These are phyloP conservation scores for Tapera naevia DNA, from an alignment of 2,797 vertebrate genomes.

Conservation along the genomic window DNA sequence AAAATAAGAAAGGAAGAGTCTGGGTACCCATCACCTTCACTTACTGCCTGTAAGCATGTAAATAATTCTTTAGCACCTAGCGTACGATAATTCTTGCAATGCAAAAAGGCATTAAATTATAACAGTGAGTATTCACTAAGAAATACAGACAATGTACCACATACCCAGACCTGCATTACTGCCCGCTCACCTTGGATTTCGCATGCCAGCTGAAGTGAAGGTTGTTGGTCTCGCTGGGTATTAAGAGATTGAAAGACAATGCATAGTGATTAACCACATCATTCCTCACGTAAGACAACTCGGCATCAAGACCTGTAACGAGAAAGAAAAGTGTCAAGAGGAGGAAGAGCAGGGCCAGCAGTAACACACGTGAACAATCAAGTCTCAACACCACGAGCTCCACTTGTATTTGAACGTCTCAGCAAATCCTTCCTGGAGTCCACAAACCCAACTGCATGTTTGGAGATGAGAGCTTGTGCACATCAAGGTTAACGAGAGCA, in stretches of 20 bases:
- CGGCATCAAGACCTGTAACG: constrained; percentile 91
- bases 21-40: not conserved
- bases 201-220: constrained; percentile 96
- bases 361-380: not conserved
- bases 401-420: not conserved
- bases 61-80: not conserved
- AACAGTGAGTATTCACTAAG: not conserved
- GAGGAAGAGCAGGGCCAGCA: not conserved
- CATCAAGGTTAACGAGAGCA: rapidly evolving
- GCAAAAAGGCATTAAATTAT: not conserved
- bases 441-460: not conserved
- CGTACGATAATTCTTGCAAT: not conserved
- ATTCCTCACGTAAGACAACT: constrained; percentile 95
- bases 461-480: not conserved
- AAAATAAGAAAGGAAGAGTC: not conserved
- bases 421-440: not conserved
- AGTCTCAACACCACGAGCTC: not conserved
- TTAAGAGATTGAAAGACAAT: constrained; percentile 92
- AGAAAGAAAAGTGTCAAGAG: not conserved
- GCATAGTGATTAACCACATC: constrained; percentile 93
- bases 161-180: not conserved
- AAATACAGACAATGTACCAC: not conserved
- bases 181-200: constrained; percentile 83
- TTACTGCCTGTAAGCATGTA: not conserved
- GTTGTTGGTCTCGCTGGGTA: constrained; percentile 93